Conservation (phyloP, 2,113 vertebrate genomes). For the Gambusia affinis region DNA sequence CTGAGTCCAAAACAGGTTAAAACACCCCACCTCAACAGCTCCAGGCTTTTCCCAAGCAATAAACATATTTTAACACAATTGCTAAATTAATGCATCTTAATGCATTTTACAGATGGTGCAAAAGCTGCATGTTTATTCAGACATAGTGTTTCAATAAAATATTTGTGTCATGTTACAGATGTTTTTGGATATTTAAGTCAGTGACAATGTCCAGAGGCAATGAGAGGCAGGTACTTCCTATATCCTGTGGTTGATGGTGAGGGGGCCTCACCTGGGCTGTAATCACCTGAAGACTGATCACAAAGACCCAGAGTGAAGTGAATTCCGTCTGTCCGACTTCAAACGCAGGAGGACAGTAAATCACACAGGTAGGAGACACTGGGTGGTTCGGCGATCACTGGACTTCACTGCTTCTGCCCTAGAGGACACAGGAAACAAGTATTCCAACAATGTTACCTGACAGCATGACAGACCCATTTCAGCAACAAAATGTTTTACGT, state of each 20-base stretch:
- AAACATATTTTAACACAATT: conserved; percentile 30
- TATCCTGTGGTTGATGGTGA: conserved; percentile 85
- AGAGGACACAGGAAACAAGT: conserved; percentile 78
- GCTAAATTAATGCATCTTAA: conserved; percentile 21
- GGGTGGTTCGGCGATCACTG: conserved; percentile 85
- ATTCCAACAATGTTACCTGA: conserved; percentile 85
- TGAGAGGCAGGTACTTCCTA: conserved; percentile 87
- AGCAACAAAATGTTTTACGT: conserved; percentile 36
- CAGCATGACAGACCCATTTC: conserved; percentile 46
- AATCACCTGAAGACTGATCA: conserved; percentile 91
- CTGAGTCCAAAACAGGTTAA: conserved; percentile 69
- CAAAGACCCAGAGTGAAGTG: conserved; percentile 87
- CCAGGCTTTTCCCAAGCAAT: conserved; percentile 57
- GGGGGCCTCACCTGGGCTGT: conserved; percentile 90
- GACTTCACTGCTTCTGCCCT: conserved; percentile 76
- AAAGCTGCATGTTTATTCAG: neutral
- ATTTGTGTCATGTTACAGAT: neutral
- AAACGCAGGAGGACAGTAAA: conserved; percentile 92
- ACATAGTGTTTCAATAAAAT: conserved; percentile 1
- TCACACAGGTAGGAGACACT: conserved; percentile 84
- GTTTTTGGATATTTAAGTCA: conserved; percentile 16
- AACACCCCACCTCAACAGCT: conserved; percentile 51
- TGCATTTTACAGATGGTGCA: conserved; percentile 3
- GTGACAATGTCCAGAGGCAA: conserved; percentile 62
- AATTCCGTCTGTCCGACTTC: conserved; percentile 95